A percentile compares a stretch with the other conserved stretches of the same genome.
These are phyloP conservation scores for Heliconius eleuchia DNA, from an alignment of 1,140 invertebrate genomes.

Conservation along the genomic window DNA sequence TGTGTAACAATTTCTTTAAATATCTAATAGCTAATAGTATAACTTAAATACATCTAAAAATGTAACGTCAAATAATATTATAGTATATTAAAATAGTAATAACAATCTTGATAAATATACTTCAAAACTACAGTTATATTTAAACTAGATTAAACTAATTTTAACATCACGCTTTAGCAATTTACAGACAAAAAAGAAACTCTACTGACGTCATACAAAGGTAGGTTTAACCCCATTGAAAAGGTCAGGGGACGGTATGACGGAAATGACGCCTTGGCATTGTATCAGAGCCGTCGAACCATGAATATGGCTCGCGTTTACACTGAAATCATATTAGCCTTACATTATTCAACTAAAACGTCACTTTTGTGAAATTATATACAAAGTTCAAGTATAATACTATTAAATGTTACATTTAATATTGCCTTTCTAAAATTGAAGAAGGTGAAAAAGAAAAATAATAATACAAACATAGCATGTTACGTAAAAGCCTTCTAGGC, in stretches of 20 bases:
- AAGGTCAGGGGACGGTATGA: constrained; percentile 51
- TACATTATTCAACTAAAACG: background rate
- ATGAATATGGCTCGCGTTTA: constrained; percentile 27
- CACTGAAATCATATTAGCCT: constrained; percentile 23
- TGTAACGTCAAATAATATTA: no score
- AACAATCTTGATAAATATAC: background rate
- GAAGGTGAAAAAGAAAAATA: no score
- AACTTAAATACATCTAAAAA: no score
- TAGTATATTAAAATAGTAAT: background rate
- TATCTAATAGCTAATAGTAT: no score
- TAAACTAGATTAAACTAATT: background rate
- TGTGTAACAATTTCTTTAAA: no score
- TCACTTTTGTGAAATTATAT: background rate
- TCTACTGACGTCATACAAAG: constrained; percentile 41
- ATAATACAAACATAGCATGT: background rate
- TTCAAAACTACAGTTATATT: background rate
- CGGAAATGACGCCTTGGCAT: constrained; percentile 52
- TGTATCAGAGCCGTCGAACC: constrained; percentile 31
- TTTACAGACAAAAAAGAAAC: constrained; percentile 28
- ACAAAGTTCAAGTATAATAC: no score
- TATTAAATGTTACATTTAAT: background rate
- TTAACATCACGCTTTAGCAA: background rate
- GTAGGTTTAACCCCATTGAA: constrained; percentile 49
- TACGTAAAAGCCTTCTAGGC: background rate
- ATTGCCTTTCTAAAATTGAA: background rate